These are phyloP conservation scores for Platichthys stellatus DNA, from an alignment of 2,113 vertebrate genomes.

Conservation along the genomic window DNA sequence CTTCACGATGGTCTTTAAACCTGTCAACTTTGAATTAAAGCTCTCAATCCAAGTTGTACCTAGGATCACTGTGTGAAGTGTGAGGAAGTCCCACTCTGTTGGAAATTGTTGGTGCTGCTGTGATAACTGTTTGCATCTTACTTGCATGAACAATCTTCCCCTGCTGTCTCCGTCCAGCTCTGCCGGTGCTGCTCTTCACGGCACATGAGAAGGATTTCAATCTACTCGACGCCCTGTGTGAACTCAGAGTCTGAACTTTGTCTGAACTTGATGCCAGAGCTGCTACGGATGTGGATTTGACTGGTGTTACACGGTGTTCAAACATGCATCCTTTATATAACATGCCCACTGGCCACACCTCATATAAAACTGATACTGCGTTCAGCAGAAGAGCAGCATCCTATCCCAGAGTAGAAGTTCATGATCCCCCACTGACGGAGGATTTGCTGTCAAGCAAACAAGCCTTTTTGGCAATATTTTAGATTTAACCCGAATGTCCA, in stretches of 20 bases:
- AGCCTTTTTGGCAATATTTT: no score
- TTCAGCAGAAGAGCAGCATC: no score
- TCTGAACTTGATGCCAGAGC: background rate
- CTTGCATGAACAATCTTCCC: conserved; percentile 23
- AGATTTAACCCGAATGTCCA: background rate
- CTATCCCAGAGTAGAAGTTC: no score
- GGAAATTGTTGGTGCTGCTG: background rate
- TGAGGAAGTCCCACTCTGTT: background rate
- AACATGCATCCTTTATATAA: background rate
- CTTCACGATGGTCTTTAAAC: no score
- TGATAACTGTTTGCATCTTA: conserved; percentile 14
- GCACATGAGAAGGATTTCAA: background rate
- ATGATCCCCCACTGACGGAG: background rate
- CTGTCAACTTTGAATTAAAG: no score
- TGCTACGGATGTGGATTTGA: background rate
- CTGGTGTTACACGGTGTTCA: background rate
- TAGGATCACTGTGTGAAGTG: background rate
- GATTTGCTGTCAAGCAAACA: no score
- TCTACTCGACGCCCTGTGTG: background rate
- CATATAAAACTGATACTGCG: no score
- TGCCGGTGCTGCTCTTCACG: conserved; percentile 1
- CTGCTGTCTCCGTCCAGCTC: background rate
- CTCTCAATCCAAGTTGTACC: background rate
- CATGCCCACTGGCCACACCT: background rate
- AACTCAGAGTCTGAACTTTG: background rate